Evolutionary conservation across 2,113 vertebrate species (phyloP), one percentile per base, ranked within the genome.

Genomic region (Entomyzon cyanotis): DNA sequence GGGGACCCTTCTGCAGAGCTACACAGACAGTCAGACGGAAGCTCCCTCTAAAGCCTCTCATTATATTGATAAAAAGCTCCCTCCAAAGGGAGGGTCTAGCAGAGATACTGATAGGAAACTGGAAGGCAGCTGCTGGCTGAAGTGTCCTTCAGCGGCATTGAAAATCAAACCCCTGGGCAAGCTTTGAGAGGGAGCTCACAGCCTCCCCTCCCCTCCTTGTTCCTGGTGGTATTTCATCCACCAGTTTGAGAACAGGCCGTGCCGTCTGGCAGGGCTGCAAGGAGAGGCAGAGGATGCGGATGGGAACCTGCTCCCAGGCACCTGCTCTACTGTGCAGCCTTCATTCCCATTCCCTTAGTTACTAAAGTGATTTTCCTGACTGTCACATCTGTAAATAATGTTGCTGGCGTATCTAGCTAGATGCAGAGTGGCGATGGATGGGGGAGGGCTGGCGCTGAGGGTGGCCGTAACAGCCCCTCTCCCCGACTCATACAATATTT

Each of bases 401-500:
- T 96, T 90, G 85, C 90, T 95, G 90, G 89, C 59, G 17, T 94
- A 89, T 97, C 96, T 96, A 93, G 94, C 97, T 96, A 80, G 95
- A 96, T 95, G 95, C 96, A 75, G 91, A 88, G 94, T 96, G 96
- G 94, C 33, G 59, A 79, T 78, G 83, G 95, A 94, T 94, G 94
- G 90, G 93, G 92, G 88, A 97, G 91, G 94, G 94, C 92, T 76
- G 84, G 83, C 5, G 49, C 73, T 65, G 93, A 94, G 87, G 73
- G 58, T 82, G 87, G 82, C 95, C 69, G 28, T 94, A 75, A 18
- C 96, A 96, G 94, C 80, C 92, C 95, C 89, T 95, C 93, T 98
- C 89, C 95, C 96, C 91, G 2, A 47, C 97, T 98, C 98, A 98
- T 98, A 92, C 98, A 98, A 98, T 98, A 99, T 99, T 99, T 98